Evolutionary conservation across 2,888 invertebrate genomes (phyloP), one percentile per base, ranked within the genome.

Genomic region (Apamea epomidion): DNA sequence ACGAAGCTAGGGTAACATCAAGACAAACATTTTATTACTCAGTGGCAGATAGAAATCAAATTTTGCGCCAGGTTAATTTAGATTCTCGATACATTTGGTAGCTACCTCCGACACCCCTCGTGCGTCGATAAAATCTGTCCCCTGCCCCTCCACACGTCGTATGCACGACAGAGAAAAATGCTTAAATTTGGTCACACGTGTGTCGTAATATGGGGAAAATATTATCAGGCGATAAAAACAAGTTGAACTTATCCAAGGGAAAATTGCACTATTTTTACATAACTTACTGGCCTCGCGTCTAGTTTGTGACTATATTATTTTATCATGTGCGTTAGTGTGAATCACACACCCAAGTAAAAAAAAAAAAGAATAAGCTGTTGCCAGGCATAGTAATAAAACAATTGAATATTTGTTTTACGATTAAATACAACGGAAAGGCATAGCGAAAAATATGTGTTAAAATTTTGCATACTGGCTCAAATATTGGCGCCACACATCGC

Each of bases 51-150:
- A 92, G 86, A 88, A 89, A 92, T 92, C 91, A 91, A 91, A 91
- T 92, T 88, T 88, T 87, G 88, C 84, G 77, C 85, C 82, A 89
- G 89, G 91, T 91, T 92, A 91, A 92, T 92, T 92, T 89, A 92
- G 91, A 92, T 90, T 90, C 87, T 87, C 88, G 89, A 91, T 93
- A 92, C 91, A 91, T 89, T 90, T 88, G 74, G 80, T 79, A 89
- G 89, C 87, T 85, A 87, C 86, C 82, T 82, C 88, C 85, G 82
- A 86, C 90, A 88, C 87, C 88, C 91, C 87, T 90, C 82, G 88
- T 85, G 88, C 77, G 85, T 82, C 88, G 91, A 93, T 93, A 93
- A 92, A 91, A 92, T 93, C 92, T 91, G 86, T 88, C 90, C 91
- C 90, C 87, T 86, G 86, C 87, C 82, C 89, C 90, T 84, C 89